These are phyloP conservation scores for Eudemis profundana DNA, from an alignment of 2,888 invertebrate species.

Conservation along the genomic window DNA sequence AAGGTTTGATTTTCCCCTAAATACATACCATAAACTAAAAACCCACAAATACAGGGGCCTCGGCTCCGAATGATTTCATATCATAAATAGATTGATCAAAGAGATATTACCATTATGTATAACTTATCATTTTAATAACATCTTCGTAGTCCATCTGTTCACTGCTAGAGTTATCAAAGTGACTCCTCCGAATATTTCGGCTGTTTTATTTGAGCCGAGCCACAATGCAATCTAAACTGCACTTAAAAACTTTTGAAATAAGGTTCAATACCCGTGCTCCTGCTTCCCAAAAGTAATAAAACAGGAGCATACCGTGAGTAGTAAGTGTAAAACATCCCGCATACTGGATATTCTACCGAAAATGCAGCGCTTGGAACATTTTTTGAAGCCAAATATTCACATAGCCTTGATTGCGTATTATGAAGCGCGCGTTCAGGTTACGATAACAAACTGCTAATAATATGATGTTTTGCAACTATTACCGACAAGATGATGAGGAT, in stretches of 20 bases:
- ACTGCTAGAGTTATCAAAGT: neutral
- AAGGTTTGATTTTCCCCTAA: too few relatives aligned
- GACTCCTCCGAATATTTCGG: neutral
- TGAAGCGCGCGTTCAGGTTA: neutral
- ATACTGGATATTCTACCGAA: neutral
- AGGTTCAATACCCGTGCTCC: neutral
- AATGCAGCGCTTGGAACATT: neutral
- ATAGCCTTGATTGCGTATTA: constrained; percentile 3
- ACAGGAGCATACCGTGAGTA: neutral
- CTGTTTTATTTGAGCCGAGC: neutral
- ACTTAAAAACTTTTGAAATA: neutral
- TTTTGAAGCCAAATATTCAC: constrained; percentile 22
- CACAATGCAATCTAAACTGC: neutral
- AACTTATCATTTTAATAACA: neutral
- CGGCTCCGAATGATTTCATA: too few relatives aligned
- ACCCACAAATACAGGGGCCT: too few relatives aligned
- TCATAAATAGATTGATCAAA: too few relatives aligned
- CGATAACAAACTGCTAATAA: neutral
- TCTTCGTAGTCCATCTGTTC: neutral
- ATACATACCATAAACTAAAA: too few relatives aligned
- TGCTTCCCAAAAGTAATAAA: neutral
- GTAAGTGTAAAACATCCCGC: constrained; percentile 2
- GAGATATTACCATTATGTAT: neutral
- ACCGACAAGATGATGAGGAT: too few relatives aligned
- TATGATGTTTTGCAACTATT: neutral